Evolutionary conservation across 2,888 invertebrate genomes (phyloP), one percentile per base, ranked within the genome.

Genomic region (Phengaris arion): DNA sequence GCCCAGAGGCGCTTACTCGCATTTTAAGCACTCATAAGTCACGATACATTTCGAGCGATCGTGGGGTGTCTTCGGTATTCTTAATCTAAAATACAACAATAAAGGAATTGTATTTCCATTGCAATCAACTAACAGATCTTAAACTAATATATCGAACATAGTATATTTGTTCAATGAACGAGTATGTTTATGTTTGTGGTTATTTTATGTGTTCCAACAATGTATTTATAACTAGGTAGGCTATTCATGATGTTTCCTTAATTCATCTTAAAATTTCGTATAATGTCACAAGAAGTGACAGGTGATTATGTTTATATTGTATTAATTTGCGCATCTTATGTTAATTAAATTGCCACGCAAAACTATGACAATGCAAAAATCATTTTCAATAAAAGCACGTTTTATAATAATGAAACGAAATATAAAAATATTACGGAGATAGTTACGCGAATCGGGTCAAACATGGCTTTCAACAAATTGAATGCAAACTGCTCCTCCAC

Each of bases 401-500:
- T 69, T 69, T 69, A 69, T 69, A 69, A 69, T 69, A 69, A 69
- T 69, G 69, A 69, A 69, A 69, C 69, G 69, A 70, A 70, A 70
- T 70, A 70, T 70, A 70, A 70, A 70, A 75, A 69, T 69, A 75
- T 75, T 69, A 69, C 75, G 45, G 75, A 76, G 78, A 76, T 74
- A 74, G 74, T 73, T 78, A 76, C 77, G 78, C 74, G 79, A 87
- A 85, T 83, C 84, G 83, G 86, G 86, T 85, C 85, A 86, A 84
- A 85, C 81, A 81, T 81, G 80, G 85, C 84, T 87, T 84, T 86
- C 82, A 83, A 83, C 83, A 84, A 83, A 86, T 85, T 86, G 84
- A 83, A 87, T 84, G 83, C 82, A 84, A 85, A 83, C 82, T 81
- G 79, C 75, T 80, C 81, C 80, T 78, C 79, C 68, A 77, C 78